Evolutionary conservation across 1,140 invertebrate species (phyloP).

Genomic region (Drosophila sturtevanti): DNA sequence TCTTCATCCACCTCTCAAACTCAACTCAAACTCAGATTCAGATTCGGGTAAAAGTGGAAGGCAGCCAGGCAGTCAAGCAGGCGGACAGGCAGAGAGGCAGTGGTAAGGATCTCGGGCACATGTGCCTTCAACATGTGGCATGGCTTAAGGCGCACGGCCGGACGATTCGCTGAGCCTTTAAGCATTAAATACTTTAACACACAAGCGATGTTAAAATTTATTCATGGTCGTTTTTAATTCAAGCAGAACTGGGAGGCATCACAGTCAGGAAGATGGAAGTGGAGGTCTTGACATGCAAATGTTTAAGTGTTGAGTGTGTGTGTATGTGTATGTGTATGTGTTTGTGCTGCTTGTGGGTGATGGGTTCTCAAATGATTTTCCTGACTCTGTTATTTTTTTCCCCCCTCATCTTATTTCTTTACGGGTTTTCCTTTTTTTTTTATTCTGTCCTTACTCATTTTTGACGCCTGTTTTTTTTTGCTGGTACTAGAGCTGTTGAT

Average conservation of each 20-base stretch:
- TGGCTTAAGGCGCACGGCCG: conserved; percentile 74
- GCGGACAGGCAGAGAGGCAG: neutral
- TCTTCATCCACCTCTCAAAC: conserved; percentile 35
- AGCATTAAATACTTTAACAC: conserved; percentile 81
- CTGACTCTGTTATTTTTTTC: conserved; percentile 43
- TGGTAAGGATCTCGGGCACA: conserved; percentile 34
- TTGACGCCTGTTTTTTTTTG: conserved; percentile 31
- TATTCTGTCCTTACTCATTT: neutral
- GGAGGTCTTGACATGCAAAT: conserved; percentile 76
- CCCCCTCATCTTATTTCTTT: neutral
- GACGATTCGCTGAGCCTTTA: conserved; percentile 69
- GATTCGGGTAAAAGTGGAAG: neutral
- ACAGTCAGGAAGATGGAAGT: conserved; percentile 16
- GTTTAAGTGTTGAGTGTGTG: conserved; percentile 50
- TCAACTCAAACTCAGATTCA: conserved; percentile 21
- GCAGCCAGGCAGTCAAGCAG: too few relatives aligned
- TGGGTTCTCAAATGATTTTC: conserved; percentile 38
- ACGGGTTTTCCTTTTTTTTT: conserved; percentile 35
- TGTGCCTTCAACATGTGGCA: conserved; percentile 68
- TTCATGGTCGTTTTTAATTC: conserved; percentile 78
- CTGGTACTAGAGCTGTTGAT: conserved; percentile 32
- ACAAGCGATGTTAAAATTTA: conserved; percentile 79
- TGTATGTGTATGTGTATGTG: conserved; percentile 31
- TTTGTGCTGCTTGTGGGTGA: conserved; percentile 44
- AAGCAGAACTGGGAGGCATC: conserved; percentile 24